These are phyloP conservation scores for Heliocidaris erythrogramma DNA, from an alignment of 35 echinoderm and acorn worm species.

Conservation along the genomic window DNA sequence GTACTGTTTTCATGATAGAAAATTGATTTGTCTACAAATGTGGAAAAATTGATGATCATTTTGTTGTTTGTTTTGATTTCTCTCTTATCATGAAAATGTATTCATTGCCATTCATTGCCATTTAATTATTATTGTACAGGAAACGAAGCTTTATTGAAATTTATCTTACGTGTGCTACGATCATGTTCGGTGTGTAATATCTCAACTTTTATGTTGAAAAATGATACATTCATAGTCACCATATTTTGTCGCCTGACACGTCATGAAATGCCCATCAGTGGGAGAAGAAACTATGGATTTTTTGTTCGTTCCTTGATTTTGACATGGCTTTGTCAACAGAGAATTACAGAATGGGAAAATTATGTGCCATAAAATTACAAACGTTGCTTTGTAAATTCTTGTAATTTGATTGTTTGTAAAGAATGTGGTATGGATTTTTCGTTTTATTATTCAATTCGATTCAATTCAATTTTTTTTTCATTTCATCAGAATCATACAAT, in stretches of 20 bases:
- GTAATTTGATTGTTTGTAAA: neutral
- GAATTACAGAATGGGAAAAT: neutral
- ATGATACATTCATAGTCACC: neutral
- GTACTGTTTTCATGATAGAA: neutral
- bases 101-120: slow-evolving; percentile 33
- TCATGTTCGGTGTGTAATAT: slow-evolving; percentile 4
- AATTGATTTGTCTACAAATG: neutral
- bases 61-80: neutral
- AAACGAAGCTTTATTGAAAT: slow-evolving; percentile 21
- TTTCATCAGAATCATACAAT: too few relatives aligned
- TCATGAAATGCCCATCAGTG: neutral
- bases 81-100: neutral
- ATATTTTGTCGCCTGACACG: neutral
- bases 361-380: neutral
- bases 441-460: too few relatives aligned
- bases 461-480: too few relatives aligned
- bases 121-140: slow-evolving; percentile 29
- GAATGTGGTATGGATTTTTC: neutral
- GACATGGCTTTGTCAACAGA: neutral
- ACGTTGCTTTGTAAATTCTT: neutral
- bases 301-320: neutral
- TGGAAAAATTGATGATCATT: neutral
- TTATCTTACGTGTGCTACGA: slow-evolving; percentile 16
- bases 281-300: neutral
- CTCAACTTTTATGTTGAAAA: neutral